Evolutionary conservation across 2,888 invertebrate species (phyloP).

Genomic region (Eupithecia pulchellata): DNA sequence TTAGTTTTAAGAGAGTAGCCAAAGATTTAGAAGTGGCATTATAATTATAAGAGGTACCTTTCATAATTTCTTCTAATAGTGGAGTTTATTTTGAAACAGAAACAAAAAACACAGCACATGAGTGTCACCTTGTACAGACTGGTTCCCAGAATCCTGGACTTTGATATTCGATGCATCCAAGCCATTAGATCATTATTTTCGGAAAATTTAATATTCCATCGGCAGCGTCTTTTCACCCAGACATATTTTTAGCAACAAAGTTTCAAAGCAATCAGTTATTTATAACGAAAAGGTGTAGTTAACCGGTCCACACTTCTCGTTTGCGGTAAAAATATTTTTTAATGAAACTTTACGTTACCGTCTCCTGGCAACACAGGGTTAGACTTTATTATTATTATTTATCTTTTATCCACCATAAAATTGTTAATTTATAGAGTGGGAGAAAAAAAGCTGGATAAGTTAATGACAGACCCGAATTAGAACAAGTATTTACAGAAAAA

Average conservation of each 20-base stretch:
- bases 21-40: too few species aligned
- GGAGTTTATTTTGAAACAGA: too few species aligned
- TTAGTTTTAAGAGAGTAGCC: too few species aligned
- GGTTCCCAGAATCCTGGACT: background rate
- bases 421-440: background rate
- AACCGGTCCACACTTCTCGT: background rate
- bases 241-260: background rate
- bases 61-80: too few species aligned
- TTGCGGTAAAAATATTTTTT: background rate
- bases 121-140: too few species aligned
- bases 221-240: background rate
- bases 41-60: too few species aligned
- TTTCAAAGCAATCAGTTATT: background rate
- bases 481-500: too few species aligned
- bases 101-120: too few species aligned
- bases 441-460: background rate
- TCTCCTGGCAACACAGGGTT: background rate
- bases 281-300: background rate
- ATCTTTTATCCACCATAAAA: too few species aligned
- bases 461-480: too few species aligned
- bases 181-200: background rate
- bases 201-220: background rate
- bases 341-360: background rate
- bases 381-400: too few species aligned
- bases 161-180: too few species aligned